Conservation (phyloP, 2,113 vertebrate genomes). For the Pedetes capensis region DNA sequence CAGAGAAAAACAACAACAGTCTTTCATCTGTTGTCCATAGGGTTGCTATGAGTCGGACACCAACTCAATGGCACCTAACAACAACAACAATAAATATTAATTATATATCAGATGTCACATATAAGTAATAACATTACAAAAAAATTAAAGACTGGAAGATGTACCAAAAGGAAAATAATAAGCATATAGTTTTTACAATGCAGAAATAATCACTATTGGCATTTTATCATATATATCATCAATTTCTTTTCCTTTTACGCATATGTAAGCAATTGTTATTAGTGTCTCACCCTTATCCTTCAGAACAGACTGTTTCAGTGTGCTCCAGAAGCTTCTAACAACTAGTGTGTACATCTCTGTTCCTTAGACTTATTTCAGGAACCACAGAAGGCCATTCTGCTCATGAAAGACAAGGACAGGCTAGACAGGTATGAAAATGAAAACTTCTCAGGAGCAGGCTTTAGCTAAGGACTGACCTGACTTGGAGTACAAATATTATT, state of each 20-base stretch:
- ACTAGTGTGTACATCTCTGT: background rate
- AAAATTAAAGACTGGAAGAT: background rate
- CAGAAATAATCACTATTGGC: background rate
- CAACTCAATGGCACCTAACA: too few relatives aligned
- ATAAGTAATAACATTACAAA: background rate
- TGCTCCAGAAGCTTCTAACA: background rate
- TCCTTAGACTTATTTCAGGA: background rate
- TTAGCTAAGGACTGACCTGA: background rate
- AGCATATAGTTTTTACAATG: background rate
- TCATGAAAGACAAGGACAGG: background rate
- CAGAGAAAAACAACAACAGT: too few relatives aligned
- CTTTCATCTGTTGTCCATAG: too few relatives aligned
- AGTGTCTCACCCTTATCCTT: background rate
- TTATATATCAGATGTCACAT: background rate
- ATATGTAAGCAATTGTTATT: background rate
- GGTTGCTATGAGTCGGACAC: too few relatives aligned
- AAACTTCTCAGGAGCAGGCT: background rate
- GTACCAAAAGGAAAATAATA: background rate
- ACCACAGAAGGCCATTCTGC: background rate
- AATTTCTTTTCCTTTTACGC: background rate
- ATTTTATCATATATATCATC: background rate
- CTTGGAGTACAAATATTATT: conserved; percentile 6
- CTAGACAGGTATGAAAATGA: background rate
- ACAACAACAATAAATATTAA: too few relatives aligned
- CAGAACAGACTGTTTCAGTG: background rate